Conservation (phyloP, 2,113 vertebrate species). For the Alethe diademata region DNA sequence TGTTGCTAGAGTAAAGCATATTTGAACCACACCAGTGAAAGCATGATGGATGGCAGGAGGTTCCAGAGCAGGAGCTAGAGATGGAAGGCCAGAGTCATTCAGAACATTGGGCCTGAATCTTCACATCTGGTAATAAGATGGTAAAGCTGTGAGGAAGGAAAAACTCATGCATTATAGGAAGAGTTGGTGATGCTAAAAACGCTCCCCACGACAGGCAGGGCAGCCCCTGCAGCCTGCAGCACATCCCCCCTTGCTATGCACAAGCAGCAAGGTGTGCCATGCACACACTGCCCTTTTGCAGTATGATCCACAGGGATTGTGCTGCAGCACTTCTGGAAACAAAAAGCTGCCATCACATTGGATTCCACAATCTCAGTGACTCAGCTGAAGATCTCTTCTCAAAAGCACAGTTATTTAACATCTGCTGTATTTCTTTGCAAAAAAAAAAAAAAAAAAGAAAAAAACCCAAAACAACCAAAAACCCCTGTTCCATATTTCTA, state of each 20-base stretch:
- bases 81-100: background rate
- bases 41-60: background rate
- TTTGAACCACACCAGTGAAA: background rate
- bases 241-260: background rate
- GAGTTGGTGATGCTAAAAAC: background rate
- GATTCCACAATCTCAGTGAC: background rate
- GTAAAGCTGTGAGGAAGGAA: background rate
- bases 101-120: background rate
- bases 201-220: background rate
- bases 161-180: background rate
- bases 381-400: background rate
- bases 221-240: accelerated
- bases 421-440: background rate
- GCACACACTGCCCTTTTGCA: background rate
- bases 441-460: background rate
- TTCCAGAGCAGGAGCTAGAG: background rate
- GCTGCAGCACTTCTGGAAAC: background rate
- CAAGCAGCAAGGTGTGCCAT: background rate
- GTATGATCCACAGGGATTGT: accelerated
- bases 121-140: background rate
- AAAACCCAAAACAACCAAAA: too few relatives aligned
- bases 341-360: background rate
- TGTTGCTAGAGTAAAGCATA: background rate
- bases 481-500: background rate
- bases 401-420: background rate